Conservation (phyloP, 2,797 vertebrate genomes). For the Cuculus canorus region DNA sequence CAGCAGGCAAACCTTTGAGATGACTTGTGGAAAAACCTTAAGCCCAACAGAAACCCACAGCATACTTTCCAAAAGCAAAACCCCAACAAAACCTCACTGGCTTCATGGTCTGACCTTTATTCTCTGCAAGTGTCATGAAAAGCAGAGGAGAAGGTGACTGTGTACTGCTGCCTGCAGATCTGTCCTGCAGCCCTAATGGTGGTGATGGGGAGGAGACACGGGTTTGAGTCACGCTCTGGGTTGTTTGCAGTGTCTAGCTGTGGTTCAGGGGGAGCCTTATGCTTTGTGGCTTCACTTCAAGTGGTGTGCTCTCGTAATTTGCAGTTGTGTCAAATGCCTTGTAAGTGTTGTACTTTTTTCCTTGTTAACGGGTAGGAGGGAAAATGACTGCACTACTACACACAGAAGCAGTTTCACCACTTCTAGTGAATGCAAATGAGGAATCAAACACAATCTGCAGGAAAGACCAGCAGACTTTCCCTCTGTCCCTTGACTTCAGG, state of each 20-base stretch:
- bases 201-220: accelerated
- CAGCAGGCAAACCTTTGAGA: neutral
- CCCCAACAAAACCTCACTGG: neutral
- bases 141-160: neutral
- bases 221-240: neutral
- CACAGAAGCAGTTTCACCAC: neutral
- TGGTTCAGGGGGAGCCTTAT: neutral
- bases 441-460: neutral
- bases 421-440: neutral
- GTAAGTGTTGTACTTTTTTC: neutral
- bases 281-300: neutral
- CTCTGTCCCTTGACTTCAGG: accelerated
- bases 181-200: neutral
- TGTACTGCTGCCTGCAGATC: neutral
- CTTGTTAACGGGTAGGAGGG: neutral
- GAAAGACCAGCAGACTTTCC: neutral
- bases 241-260: neutral
- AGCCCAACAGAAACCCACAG: neutral
- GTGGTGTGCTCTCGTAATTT: accelerated
- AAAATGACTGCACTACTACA: neutral
- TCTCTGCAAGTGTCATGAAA: neutral
- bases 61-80: constrained; percentile 30
- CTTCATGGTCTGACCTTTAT: neutral
- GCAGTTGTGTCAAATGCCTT: neutral
- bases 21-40: neutral